Evolutionary conservation across 2,888 invertebrate species (phyloP), one percentile per base, ranked within the genome.

Genomic region (Rotaria macrura): DNA sequence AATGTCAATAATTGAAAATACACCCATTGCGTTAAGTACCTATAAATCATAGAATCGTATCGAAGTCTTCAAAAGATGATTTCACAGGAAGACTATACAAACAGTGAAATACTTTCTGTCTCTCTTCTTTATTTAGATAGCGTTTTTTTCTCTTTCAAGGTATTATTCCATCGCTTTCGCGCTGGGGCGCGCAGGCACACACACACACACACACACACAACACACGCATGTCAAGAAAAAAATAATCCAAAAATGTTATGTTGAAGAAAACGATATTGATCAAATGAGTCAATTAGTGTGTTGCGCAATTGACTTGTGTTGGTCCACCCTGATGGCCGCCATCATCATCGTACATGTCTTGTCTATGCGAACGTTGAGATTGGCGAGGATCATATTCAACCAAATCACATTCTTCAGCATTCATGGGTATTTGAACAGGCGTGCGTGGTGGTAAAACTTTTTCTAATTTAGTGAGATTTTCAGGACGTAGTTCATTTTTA

Each of bases 351-450:
- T 86, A 86, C 54, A 55, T 79, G 14, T 86, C 86, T 23, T 84
- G 54, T 79, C 86, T 84, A 49, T 87, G 93, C 84, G 92, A 87
- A 29, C 87, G 91, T 89, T 94, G 94, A 10, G 40, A 43, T 88
- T 94, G 93, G 88, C 94, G 94, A 0, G 95, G 94, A 90, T 95
- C 95, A 89, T 95, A 93, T 83, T 95, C 94, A 88, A 93, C 92
- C 89, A 95, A 92, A 55, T 91, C 90, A 88, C 94, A 94, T 89
- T 95, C 94, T 89, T 95, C 95, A n/a, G 94, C 94, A 87, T 93
- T 92, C 88, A 94, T 94, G 0, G 95, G 95, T 88, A 95, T 93
- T 88, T 93, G 93, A 5, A 92, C 91, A 88, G 93, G 92, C n/a
- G 91, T 89, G 86, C 93, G 91, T 85, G 88, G 84, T 3, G 90